Percentiles rank a stretch among this genome's conserved stretches.
Conservation (phyloP, 1,140 invertebrate genomes). For the Schlechtendalia chinensis region DNA sequence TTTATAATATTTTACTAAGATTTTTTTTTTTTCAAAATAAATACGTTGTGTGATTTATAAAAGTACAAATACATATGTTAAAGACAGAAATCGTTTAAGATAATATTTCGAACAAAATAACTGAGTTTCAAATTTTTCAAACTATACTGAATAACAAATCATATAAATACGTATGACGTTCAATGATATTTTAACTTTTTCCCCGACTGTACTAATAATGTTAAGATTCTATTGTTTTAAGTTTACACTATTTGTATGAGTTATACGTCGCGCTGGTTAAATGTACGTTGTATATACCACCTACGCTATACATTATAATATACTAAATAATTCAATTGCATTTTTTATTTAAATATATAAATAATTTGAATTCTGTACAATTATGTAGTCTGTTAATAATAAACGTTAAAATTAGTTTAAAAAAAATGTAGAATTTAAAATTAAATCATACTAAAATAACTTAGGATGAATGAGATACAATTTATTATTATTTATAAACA, state of each 20-base stretch:
- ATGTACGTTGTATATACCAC: neutral
- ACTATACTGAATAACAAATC: constrained; percentile 1
- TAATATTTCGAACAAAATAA: neutral
- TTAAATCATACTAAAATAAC: no score
- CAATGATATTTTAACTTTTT: neutral
- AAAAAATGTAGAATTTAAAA: no score
- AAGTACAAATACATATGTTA: neutral
- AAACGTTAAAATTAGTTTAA: no score
- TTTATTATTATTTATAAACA: no score
- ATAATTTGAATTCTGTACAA: no score
- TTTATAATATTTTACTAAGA: neutral
- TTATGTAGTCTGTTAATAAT: no score
- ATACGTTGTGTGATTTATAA: neutral
- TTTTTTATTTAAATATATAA: no score
- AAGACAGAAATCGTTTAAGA: constrained; percentile 10
- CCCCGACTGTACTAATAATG: neutral
- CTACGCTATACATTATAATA: neutral
- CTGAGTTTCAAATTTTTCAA: neutral
- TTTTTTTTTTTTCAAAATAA: neutral
- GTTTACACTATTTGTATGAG: neutral
- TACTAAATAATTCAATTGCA: no score
- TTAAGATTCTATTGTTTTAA: neutral
- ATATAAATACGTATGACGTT: neutral
- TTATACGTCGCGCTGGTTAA: neutral
- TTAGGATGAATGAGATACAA: no score